Conservation (phyloP, 1,140 invertebrate genomes). For the Belonocnema kinseyi region DNA sequence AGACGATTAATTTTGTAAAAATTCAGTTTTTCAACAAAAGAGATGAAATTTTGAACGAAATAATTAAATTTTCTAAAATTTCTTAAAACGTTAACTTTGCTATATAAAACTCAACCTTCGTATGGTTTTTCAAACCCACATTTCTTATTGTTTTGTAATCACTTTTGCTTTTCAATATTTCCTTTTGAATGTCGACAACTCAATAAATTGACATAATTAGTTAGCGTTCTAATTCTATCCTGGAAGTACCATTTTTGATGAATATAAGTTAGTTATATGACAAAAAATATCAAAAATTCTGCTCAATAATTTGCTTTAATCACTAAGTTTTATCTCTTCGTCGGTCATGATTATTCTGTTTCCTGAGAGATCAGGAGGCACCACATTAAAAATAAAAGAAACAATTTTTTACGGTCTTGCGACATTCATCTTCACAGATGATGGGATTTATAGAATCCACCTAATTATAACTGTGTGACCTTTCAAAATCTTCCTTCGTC, state of each 20-base stretch:
- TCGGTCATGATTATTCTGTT: background rate
- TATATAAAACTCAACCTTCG: background rate
- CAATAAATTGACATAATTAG: no score
- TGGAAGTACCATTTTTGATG: background rate
- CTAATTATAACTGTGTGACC: background rate
- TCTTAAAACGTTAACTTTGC: no score
- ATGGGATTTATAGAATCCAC: background rate
- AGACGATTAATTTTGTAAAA: no score
- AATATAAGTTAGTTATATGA: background rate
- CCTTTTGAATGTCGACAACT: background rate
- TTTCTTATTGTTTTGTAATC: background rate
- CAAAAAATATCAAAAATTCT: background rate
- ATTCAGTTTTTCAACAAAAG: no score
- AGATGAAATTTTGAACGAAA: no score
- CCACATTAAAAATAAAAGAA: background rate
- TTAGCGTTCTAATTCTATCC: no score
- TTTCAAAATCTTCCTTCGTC: background rate
- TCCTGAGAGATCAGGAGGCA: background rate
- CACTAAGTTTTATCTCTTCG: background rate
- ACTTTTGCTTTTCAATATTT: background rate
- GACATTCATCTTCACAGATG: background rate
- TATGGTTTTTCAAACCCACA: background rate
- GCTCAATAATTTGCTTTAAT: background rate
- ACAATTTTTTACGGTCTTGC: background rate
- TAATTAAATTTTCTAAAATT: no score